Percentiles rank a stretch among this genome's conserved stretches.
Evolutionary conservation across 1,140 invertebrate species (phyloP).

Genomic region (Helicoverpa armigera): DNA sequence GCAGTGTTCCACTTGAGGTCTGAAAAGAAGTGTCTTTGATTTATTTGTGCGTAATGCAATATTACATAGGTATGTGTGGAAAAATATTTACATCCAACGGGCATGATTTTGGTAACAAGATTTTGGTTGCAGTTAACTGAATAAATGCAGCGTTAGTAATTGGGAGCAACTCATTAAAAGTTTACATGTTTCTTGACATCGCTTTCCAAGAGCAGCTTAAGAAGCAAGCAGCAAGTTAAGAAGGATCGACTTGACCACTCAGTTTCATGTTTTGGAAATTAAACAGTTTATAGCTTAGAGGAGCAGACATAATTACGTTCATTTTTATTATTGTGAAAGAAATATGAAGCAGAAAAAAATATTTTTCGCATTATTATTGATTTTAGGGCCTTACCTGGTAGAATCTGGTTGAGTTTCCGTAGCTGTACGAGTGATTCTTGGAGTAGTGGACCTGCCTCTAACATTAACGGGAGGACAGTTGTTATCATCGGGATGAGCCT

Average conservation of each 20-base stretch:
- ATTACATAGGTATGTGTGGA: too few relatives aligned
- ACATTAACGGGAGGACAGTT: not conserved
- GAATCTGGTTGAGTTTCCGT: conserved; percentile 55
- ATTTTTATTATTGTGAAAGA: too few relatives aligned
- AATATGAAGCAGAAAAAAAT: too few relatives aligned
- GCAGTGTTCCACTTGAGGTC: conserved; percentile 65
- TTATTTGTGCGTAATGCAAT: too few relatives aligned
- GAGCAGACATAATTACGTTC: too few relatives aligned
- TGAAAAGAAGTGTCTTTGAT: conserved; percentile 49
- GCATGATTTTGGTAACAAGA: too few relatives aligned
- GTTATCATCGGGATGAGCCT: conserved; percentile 79
- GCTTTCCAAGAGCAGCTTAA: not conserved
- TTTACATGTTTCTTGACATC: not conserved
- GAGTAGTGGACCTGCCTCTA: conserved; percentile 41
- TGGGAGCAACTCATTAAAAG: conserved; percentile 11
- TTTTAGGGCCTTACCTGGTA: conserved; percentile 58
- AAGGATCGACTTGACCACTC: not conserved
- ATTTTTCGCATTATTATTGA: too few relatives aligned
- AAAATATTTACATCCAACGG: too few relatives aligned
- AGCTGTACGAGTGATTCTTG: conserved; percentile 35
- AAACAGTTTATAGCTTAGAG: too few relatives aligned
- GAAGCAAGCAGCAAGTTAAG: not conserved
- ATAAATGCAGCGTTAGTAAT: conserved; percentile 17
- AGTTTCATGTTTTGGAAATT: too few relatives aligned
- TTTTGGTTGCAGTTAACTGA: not conserved